These are phyloP conservation scores for Polyodon spathula DNA, from an alignment of 2,113 vertebrate species.

Conservation along the genomic window DNA sequence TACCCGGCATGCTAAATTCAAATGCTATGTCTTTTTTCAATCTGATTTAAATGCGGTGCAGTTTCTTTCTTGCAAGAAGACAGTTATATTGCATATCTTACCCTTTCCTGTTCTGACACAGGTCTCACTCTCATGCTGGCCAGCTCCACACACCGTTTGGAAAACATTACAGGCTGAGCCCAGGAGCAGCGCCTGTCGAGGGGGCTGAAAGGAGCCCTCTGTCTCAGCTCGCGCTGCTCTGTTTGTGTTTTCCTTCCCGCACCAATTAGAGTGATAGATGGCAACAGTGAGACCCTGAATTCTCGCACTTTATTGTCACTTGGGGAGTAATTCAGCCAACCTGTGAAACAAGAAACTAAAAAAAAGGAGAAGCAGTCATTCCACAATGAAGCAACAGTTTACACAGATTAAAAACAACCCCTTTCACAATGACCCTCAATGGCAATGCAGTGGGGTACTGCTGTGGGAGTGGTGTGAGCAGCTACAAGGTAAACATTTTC, in stretches of 20 bases:
- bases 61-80: no score
- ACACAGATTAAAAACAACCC: no score
- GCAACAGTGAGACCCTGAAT: background rate
- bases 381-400: background rate
- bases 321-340: background rate
- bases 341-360: background rate
- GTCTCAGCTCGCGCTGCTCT: conserved; percentile 12
- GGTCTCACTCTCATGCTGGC: background rate
- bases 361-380: background rate
- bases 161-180: conserved; percentile 13
- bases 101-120: conserved; percentile 30
- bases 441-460: no score
- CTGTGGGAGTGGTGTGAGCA: no score
- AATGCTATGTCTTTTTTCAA: conserved; percentile 12
- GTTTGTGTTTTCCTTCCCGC: conserved; percentile 7
- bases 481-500: no score
- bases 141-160: conserved; percentile 19
- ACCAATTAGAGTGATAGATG: conserved; percentile 24
- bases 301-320: conserved; percentile 4
- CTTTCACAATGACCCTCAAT: no score
- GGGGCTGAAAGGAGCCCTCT: conserved; percentile 25
- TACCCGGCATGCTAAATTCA: conserved; percentile 11
- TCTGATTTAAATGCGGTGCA: no score
- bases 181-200: conserved; percentile 12
- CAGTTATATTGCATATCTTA: conserved; percentile 26